Evolutionary conservation across 1,140 invertebrate species (phyloP).

Genomic region (Drosophila murphyi): DNA sequence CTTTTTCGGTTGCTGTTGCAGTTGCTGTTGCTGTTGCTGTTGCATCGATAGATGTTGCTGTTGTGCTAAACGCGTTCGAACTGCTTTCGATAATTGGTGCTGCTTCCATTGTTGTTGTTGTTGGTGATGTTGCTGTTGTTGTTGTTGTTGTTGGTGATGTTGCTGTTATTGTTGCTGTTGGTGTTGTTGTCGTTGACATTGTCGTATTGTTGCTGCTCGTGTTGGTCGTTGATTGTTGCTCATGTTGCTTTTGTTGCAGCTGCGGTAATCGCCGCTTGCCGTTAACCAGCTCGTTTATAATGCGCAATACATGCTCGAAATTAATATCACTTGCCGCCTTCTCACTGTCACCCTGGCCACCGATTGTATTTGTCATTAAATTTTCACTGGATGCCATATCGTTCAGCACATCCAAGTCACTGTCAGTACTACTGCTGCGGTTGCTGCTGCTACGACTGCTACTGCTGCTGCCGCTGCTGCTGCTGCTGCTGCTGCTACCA

Average conservation of each 20-base stretch:
- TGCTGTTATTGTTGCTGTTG: slow-evolving; percentile 25
- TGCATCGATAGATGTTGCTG: slow-evolving; percentile 20
- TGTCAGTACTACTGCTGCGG: slow-evolving; percentile 20
- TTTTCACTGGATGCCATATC: slow-evolving; percentile 63
- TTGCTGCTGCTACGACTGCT: slow-evolving; percentile 26
- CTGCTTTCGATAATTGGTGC: slow-evolving; percentile 25
- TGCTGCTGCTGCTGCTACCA: slow-evolving; percentile 22
- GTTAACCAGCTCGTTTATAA: slow-evolving; percentile 82
- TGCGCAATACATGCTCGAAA: slow-evolving; percentile 72
- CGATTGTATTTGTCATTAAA: slow-evolving; percentile 74
- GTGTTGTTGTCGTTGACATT: slow-evolving; percentile 26
- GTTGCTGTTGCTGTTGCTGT: slow-evolving; percentile 26
- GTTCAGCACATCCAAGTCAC: slow-evolving; percentile 43
- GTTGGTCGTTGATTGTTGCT: slow-evolving; percentile 22
- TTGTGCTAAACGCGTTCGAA: slow-evolving; percentile 17
- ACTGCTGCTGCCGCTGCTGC: slow-evolving; percentile 28
- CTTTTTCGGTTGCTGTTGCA: slow-evolving; percentile 9
- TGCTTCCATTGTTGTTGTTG: slow-evolving; percentile 31
- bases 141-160: slow-evolving; percentile 18
- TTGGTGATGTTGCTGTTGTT: slow-evolving; percentile 25
- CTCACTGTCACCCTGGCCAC: slow-evolving; percentile 34
- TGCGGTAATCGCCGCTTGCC: slow-evolving; percentile 48
- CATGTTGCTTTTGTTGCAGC: slow-evolving; percentile 51
- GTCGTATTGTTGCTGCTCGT: slow-evolving; percentile 27
- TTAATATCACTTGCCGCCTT: slow-evolving; percentile 63